Conservation (phyloP, 2,113 vertebrate genomes). For the Actenoides lindsayi region DNA sequence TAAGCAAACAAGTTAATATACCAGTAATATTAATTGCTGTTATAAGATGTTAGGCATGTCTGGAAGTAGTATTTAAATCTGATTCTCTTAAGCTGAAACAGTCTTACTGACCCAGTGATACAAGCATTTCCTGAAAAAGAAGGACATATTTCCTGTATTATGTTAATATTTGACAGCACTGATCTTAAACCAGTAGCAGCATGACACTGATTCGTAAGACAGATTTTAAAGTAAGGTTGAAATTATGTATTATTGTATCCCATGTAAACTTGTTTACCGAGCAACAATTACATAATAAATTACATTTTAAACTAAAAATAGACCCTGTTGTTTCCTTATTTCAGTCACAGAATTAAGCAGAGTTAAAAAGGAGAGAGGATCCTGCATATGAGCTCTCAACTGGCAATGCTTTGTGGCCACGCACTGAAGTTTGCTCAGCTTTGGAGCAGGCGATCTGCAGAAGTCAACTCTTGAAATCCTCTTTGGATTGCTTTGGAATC, state of each 20-base stretch:
- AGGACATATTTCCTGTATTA: constrained; percentile 49
- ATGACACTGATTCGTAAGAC: constrained; percentile 12
- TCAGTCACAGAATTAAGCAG: not conserved
- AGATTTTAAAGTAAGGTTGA: constrained; percentile 5
- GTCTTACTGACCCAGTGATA: constrained; percentile 34
- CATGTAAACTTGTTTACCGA: not conserved
- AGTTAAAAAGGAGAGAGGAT: not conserved
- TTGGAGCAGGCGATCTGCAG: not conserved
- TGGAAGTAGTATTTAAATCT: constrained; percentile 28
- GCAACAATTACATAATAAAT: not conserved
- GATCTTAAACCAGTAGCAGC: constrained; percentile 5
- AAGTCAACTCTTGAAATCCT: not conserved
- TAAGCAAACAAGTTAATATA: constrained; percentile 6
- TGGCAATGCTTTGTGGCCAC: not conserved
- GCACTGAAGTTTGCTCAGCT: not conserved
- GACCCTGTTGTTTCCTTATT: not conserved
- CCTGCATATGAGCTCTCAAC: not conserved
- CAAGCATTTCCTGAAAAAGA: constrained; percentile 55
- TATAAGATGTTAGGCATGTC: not conserved
- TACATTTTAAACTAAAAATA: constrained; percentile 13
- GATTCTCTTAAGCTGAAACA: constrained; percentile 28
- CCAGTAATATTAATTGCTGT: not conserved
- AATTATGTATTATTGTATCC: not conserved
- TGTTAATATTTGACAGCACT: constrained; percentile 25
- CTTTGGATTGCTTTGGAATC: not conserved